phyloP scores from a whole-genome alignment of 2,888 invertebrate species.

The Dorcus parallelipipedus region DNA sequence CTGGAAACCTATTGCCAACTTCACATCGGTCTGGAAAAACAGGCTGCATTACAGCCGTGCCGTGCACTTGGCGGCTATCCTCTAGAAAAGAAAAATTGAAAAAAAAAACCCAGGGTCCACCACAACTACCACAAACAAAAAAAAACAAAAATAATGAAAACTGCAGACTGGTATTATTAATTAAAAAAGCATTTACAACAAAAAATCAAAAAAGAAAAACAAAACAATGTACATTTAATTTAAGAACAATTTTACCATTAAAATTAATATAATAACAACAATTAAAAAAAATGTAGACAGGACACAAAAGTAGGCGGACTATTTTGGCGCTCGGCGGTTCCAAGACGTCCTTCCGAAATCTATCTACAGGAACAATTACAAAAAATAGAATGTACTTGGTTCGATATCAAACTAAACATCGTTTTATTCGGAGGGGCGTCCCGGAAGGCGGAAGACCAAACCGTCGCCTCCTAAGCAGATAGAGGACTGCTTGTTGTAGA shows the following conservation, averaged over 20 bases:
- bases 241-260: constrained; percentile 72
- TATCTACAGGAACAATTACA: constrained; percentile 39
- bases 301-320: constrained; percentile 23
- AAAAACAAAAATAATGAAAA: constrained; percentile 62
- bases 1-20: too few relatives aligned
- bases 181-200: constrained; percentile 71
- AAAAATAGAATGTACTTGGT: constrained; percentile 46
- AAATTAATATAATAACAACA: constrained; percentile 62
- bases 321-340: constrained; percentile 5
- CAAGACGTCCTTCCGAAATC: constrained; percentile 7
- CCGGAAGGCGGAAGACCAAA: background rate
- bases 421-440: constrained; percentile 8
- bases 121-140: constrained; percentile 31
- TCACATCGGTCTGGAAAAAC: too few relatives aligned
- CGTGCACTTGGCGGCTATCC: constrained; percentile 32
- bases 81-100: background rate
- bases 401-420: constrained; percentile 15
- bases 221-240: constrained; percentile 74
- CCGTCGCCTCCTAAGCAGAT: constrained; percentile 7
- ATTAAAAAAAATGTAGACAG: constrained; percentile 55
- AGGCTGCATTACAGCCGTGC: constrained; percentile 37
- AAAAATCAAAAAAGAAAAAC: constrained; percentile 72
- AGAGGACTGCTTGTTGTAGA: constrained; percentile 29
- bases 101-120: background rate
- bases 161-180: constrained; percentile 73